Conservation (phyloP, 2,888 invertebrate species). For the Sinopyrophorus schimmeli region DNA sequence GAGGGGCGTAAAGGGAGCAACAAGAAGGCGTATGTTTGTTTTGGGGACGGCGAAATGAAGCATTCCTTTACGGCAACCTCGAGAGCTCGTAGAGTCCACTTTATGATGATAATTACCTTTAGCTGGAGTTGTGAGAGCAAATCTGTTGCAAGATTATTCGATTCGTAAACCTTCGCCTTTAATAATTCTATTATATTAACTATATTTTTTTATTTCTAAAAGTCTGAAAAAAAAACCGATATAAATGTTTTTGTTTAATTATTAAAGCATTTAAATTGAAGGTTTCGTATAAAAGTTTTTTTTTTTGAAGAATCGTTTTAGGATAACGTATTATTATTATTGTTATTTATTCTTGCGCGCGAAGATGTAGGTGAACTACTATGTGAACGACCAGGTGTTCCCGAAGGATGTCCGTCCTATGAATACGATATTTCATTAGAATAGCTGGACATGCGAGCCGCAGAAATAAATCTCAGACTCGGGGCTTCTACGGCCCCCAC, state of each 20-base stretch:
- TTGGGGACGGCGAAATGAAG: slow-evolving; percentile 49
- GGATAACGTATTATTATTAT: no score
- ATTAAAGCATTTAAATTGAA: no score
- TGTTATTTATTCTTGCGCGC: slow-evolving; percentile 19
- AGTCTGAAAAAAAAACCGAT: no score
- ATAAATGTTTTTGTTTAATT: no score
- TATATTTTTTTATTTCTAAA: no score
- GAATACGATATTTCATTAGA: slow-evolving; percentile 57
- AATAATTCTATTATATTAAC: no score
- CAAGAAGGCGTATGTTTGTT: slow-evolving; percentile 46
- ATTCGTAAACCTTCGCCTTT: no score
- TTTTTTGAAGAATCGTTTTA: no score
- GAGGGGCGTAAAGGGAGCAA: slow-evolving; percentile 35
- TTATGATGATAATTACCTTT: slow-evolving; percentile 57
- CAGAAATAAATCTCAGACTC: slow-evolving; percentile 54
- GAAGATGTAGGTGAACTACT: slow-evolving; percentile 23
- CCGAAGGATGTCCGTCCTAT: slow-evolving; percentile 50
- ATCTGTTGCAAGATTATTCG: slow-evolving; percentile 27
- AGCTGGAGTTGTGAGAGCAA: slow-evolving; percentile 29
- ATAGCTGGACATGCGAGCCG: slow-evolving; percentile 48
- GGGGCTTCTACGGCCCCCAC: slow-evolving; percentile 52
- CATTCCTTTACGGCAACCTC: slow-evolving; percentile 51
- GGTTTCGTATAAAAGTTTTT: no score
- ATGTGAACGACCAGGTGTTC: slow-evolving; percentile 40
- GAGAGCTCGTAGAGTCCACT: slow-evolving; percentile 57